Evolutionary conservation across 2,797 vertebrate genomes (phyloP).

Genomic region (Cirrhinus molitorella): DNA sequence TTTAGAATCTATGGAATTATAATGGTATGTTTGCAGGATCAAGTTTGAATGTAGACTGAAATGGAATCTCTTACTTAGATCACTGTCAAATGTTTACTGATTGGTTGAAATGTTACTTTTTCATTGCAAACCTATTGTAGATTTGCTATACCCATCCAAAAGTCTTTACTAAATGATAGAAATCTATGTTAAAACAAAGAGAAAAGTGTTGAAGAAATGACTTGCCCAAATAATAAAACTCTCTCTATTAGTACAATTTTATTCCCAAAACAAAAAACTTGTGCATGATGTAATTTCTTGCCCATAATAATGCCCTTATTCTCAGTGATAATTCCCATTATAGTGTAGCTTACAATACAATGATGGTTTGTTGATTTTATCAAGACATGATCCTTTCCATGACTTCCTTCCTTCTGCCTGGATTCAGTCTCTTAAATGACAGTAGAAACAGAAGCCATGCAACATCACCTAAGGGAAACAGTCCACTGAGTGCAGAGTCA

Average conservation of each 20-base stretch:
- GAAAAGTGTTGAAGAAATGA: not conserved
- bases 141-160: not conserved
- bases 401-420: not conserved
- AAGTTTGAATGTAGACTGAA: not conserved
- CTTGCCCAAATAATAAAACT: not conserved
- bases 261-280: not conserved
- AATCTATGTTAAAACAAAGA: no score
- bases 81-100: not conserved
- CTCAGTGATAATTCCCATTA: not conserved
- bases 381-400: not conserved
- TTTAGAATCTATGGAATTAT: not conserved
- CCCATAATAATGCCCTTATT: not conserved
- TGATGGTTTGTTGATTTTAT: not conserved
- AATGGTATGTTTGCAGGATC: not conserved
- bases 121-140: not conserved
- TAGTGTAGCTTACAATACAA: not conserved
- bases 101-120: not conserved
- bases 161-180: not conserved
- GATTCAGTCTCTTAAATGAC: not conserved
- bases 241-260: not conserved
- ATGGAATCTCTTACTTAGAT: not conserved
- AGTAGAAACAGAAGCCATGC: not conserved
- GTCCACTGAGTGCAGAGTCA: not conserved
- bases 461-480: slow-evolving; percentile 6
- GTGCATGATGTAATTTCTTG: not conserved